Evolutionary conservation across 1,140 invertebrate species (phyloP).

Genomic region (Oppia nitens): DNA sequence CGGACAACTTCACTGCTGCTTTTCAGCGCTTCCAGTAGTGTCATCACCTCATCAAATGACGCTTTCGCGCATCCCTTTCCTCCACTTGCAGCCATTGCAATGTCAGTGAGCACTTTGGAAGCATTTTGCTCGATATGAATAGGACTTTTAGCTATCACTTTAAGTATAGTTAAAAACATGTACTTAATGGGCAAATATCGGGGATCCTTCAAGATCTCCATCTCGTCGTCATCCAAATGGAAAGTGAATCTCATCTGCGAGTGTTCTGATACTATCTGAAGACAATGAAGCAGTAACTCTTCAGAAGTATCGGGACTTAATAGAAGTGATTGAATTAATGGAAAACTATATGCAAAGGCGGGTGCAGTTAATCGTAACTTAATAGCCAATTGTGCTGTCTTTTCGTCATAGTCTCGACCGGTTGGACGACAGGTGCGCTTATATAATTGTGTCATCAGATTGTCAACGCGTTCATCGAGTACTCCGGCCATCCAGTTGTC

Average conservation of each 20-base stretch:
- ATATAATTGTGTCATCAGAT: slow-evolving; percentile 17
- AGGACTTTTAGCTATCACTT: slow-evolving; percentile 49
- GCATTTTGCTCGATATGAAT: slow-evolving; percentile 56
- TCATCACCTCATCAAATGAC: slow-evolving; percentile 48
- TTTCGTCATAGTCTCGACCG: slow-evolving; percentile 26
- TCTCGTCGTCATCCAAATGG: slow-evolving; percentile 23
- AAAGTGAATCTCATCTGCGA: slow-evolving; percentile 38
- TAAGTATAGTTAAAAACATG: slow-evolving; percentile 59
- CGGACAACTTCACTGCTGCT: slow-evolving; percentile 49
- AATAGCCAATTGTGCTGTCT: slow-evolving; percentile 12
- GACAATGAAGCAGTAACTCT: slow-evolving; percentile 34
- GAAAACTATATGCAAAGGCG: slow-evolving; percentile 64
- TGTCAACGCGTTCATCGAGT: slow-evolving; percentile 35
- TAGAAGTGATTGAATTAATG: slow-evolving; percentile 51
- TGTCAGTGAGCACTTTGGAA: slow-evolving; percentile 52
- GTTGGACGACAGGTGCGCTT: slow-evolving; percentile 38
- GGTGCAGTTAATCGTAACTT: slow-evolving; percentile 40
- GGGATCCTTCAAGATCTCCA: slow-evolving; percentile 36
- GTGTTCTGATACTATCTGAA: slow-evolving; percentile 53
- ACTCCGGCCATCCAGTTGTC: slow-evolving; percentile 56
- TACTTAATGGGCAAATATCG: slow-evolving; percentile 55
- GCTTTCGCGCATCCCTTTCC: slow-evolving; percentile 41
- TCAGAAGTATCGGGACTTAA: slow-evolving; percentile 28
- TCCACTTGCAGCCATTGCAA: slow-evolving; percentile 50
- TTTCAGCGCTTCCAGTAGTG: slow-evolving; percentile 57